Percentiles rank a stretch among this genome's conserved stretches.
These are phyloP conservation scores for Petromus typicus DNA, from an alignment of 2,113 vertebrate species.

Conservation along the genomic window DNA sequence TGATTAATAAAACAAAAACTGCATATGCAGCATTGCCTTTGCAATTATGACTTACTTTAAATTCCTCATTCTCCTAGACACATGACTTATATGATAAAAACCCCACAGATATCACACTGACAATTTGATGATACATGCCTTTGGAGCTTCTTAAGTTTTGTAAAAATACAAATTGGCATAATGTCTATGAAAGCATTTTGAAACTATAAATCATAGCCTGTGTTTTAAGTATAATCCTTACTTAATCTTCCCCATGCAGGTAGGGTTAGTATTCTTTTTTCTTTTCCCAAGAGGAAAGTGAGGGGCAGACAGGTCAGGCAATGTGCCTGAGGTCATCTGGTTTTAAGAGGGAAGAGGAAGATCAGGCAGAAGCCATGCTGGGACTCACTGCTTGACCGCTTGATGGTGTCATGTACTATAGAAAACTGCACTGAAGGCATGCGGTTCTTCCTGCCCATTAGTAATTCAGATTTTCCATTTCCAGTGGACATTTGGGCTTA, in stretches of 20 bases:
- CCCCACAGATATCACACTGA: not conserved
- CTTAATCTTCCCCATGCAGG: not conserved
- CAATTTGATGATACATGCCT: not conserved
- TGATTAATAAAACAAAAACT: not conserved
- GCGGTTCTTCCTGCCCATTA: not conserved
- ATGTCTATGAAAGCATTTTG: not conserved
- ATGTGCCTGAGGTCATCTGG: not conserved
- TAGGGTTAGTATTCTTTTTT: not conserved
- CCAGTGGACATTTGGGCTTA: not conserved
- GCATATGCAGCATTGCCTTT: not conserved
- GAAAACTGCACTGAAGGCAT: not conserved
- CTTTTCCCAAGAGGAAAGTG: not conserved
- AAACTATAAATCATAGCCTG: not conserved
- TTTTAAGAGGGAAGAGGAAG: not conserved
- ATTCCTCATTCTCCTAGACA: not conserved
- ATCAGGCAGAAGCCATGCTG: rapidly evolving
- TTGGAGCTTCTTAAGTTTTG: not conserved
- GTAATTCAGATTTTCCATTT: conserved; percentile 45
- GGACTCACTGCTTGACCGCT: not conserved
- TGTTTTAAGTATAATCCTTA: not conserved
- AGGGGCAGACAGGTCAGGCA: not conserved
- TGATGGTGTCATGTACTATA: rapidly evolving
- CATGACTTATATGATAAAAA: not conserved
- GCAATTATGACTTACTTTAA: not conserved
- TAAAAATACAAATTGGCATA: not conserved